A percentile compares a stretch with the other conserved stretches of the same genome.
Conservation (phyloP, 1,140 invertebrate genomes). For the Papilio xuthus region DNA sequence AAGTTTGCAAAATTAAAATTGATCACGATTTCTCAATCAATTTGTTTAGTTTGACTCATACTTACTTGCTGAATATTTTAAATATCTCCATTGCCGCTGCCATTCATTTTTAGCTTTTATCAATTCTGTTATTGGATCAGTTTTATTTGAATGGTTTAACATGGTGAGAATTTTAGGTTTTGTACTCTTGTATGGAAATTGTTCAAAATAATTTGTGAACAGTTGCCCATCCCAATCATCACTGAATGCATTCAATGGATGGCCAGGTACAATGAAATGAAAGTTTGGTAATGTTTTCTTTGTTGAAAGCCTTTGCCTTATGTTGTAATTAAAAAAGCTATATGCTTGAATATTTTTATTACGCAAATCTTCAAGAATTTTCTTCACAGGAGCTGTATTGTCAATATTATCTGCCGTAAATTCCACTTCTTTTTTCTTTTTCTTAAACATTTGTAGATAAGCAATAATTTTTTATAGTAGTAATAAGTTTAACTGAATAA, state of each 20-base stretch:
- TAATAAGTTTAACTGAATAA: not conserved
- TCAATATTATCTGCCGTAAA: conserved; percentile 52
- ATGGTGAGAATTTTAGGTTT: conserved; percentile 65
- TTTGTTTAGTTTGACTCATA: conserved; percentile 31
- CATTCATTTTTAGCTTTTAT: conserved; percentile 63
- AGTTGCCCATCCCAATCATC: conserved; percentile 70
- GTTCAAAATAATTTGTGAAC: conserved; percentile 61
- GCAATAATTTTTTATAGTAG: not conserved
- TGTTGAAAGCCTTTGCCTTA: conserved; percentile 50
- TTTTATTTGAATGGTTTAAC: conserved; percentile 51
- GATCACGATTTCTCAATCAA: not conserved
- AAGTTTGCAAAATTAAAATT: not conserved
- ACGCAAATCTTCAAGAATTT: conserved; percentile 57
- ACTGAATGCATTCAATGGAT: conserved; percentile 63
- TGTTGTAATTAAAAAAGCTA: conserved; percentile 52
- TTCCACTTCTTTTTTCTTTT: conserved; percentile 41
- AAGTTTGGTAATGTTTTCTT: conserved; percentile 40
- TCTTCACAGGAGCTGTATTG: conserved; percentile 55
- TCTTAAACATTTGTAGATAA: conserved; percentile 26
- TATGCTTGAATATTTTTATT: conserved; percentile 59
- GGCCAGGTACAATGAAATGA: conserved; percentile 59
- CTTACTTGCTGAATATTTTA: conserved; percentile 55
- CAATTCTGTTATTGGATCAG: conserved; percentile 62
- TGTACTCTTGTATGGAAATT: conserved; percentile 64
- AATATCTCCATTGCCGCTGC: conserved; percentile 44